These are phyloP conservation scores for Jaculus jaculus DNA, from an alignment of 2,113 vertebrate species.

Conservation along the genomic window DNA sequence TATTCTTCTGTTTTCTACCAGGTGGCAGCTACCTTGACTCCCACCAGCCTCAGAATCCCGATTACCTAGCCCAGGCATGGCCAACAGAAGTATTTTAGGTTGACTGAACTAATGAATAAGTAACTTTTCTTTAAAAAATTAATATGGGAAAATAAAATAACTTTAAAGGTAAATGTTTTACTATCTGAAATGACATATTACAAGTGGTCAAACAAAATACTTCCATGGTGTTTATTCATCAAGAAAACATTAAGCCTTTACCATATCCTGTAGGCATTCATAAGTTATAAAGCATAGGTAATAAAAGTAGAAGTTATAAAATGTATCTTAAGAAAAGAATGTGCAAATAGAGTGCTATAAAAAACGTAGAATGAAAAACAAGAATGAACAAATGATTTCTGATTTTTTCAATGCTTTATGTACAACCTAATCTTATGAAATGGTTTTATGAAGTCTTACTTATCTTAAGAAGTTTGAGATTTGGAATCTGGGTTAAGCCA, in stretches of 20 bases:
- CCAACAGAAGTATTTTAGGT: background rate
- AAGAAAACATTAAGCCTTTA: background rate
- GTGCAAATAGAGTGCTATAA: background rate
- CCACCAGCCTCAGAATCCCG: background rate
- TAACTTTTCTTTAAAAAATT: background rate
- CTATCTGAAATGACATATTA: background rate
- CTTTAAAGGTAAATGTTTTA: background rate
- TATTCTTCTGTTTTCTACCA: constrained; percentile 4
- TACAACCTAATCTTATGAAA: background rate
- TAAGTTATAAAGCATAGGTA: background rate
- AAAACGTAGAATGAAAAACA: background rate
- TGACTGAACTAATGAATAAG: constrained; percentile 25
- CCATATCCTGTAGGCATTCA: background rate
- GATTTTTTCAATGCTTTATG: background rate
- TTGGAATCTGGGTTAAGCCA: background rate
- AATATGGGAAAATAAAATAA: constrained; percentile 10
- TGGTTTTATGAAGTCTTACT: background rate
- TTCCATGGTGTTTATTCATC: background rate
- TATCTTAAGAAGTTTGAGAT: background rate
- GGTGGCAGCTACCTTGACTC: background rate
- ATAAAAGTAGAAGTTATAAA: background rate
- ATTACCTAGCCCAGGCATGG: background rate
- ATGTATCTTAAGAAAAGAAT: background rate
- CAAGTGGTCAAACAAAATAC: background rate
- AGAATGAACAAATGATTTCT: no score